phyloP scores from a whole-genome alignment of 2,113 vertebrate genomes.

The Psilopogon haemacephalus region DNA sequence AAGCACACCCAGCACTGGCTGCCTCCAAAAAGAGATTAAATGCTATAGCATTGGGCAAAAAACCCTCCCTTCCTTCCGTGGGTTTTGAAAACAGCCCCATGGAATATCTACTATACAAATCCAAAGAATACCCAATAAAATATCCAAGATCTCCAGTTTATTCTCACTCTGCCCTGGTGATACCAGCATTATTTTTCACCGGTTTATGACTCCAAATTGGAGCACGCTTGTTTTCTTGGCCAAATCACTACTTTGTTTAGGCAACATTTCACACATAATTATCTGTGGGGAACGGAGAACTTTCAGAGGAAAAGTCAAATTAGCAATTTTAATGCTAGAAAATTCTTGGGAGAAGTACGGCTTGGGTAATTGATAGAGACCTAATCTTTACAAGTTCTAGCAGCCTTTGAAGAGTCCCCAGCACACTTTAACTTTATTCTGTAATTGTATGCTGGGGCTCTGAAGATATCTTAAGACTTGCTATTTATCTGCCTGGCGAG shows the following conservation, averaged over 20 bases:
- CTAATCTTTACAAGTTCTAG: constrained; percentile 51
- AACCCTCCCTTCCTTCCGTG: not conserved
- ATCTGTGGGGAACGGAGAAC: constrained; percentile 36
- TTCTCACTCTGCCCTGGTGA: not conserved
- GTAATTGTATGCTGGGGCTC: constrained; percentile 71
- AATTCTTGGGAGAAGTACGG: constrained; percentile 24
- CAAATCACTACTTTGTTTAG: constrained; percentile 22
- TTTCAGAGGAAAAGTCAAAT: constrained; percentile 54
- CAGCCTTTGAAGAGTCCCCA: constrained; percentile 68
- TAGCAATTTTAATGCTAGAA: constrained; percentile 53
- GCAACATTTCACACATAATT: constrained; percentile 62
- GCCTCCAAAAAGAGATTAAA: not conserved
- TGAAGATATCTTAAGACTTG: constrained; percentile 75
- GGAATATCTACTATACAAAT: not conserved
- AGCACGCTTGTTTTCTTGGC: not conserved
- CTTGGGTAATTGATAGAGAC: constrained; percentile 49
- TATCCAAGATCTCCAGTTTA: not conserved
- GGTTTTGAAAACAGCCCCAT: not conserved
- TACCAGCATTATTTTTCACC: not conserved
- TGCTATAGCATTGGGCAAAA: not conserved
- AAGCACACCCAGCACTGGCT: not conserved
- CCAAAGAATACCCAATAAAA: not conserved
- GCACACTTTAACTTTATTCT: constrained; percentile 68
- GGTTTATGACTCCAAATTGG: not conserved
- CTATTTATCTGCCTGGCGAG: constrained; percentile 84